Base-by-base conservation (phyloP, 2,888 invertebrate species). In the Euphydryas editha region DNA sequence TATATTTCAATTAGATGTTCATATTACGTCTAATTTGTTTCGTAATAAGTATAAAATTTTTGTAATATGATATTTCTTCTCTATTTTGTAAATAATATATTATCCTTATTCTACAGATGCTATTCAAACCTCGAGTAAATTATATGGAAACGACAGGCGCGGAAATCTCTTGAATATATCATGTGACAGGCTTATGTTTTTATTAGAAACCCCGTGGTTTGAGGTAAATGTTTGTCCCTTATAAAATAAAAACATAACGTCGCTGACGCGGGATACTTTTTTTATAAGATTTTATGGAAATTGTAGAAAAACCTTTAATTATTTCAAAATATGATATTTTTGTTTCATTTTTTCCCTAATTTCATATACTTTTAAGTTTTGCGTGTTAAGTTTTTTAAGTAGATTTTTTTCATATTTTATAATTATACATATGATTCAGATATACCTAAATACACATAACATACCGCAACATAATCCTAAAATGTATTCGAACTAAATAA, bases 101-200 rank as follows among this genome's bases (percentile, higher is more conserved):
- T 51, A 24, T 67, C 49, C 61, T 62, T 62, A 61, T 57, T 42
- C 17, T 47, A 62, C 62, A 59, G 62, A 64, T 62, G 65, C 67
- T 69, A 69, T 60, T 37, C 69, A 46, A 54, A 54, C 37, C 54
- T 37, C 55, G 57, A 46, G 63, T 51, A 54, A 65, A 71, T 69
- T 69, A 65, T 71, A 67, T 71, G 69, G 59, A 63, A 60, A 60
- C 59, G 69, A 71, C 71, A 67, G 65, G 64, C 44, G 61, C 47
- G 67, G 64, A 61, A 58, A 63, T 54, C 67, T 67, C 59, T 60
- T 67, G 67, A 69, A 69, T 69, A 64, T 69, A 67, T 67, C 67
- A 69, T 61, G 67, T 69, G 69, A 69, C 67, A 64, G 60, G 39
- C 59, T 64, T 55, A 64, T 67, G 69, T 63, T 67, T 64, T 62